Conservation (phyloP, 2,113 vertebrate genomes). For the Neolamprologus tretocephalus region DNA sequence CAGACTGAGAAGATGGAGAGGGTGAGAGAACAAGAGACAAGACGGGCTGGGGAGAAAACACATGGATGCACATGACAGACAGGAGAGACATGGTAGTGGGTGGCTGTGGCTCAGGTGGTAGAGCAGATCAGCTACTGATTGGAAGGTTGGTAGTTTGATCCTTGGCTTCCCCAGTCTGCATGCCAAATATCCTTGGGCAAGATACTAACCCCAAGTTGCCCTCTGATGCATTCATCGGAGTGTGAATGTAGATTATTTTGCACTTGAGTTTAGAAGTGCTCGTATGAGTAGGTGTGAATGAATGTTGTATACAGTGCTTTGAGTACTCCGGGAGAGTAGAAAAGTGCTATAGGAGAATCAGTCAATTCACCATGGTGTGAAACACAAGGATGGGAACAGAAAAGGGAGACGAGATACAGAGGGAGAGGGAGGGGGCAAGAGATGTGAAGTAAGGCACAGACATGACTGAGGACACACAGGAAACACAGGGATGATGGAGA, state of each 20-base stretch:
- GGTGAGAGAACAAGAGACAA: not conserved
- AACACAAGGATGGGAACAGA: not conserved
- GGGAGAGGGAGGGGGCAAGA: not conserved
- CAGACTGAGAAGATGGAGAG: not conserved
- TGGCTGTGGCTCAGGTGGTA: not conserved
- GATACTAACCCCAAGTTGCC: not conserved
- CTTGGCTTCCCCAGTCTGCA: not conserved
- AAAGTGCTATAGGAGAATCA: not conserved
- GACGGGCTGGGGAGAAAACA: accelerated
- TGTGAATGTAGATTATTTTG: not conserved
- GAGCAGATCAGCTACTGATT: not conserved
- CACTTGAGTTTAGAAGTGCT: not conserved
- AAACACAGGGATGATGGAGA: not conserved
- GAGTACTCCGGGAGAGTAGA: not conserved
- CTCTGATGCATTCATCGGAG: accelerated
- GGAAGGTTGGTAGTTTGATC: not conserved
- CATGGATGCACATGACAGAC: not conserved
- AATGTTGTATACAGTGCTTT: accelerated
- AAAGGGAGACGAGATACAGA: accelerated
- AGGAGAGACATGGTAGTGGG: not conserved
- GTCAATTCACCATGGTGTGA: accelerated
- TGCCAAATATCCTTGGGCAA: not conserved
- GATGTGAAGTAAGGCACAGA: not conserved
- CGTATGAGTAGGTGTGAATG: not conserved
- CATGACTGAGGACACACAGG: not conserved